Evolutionary conservation across 2,888 invertebrate genomes (phyloP).

Genomic region (Ennomos erosarius): DNA sequence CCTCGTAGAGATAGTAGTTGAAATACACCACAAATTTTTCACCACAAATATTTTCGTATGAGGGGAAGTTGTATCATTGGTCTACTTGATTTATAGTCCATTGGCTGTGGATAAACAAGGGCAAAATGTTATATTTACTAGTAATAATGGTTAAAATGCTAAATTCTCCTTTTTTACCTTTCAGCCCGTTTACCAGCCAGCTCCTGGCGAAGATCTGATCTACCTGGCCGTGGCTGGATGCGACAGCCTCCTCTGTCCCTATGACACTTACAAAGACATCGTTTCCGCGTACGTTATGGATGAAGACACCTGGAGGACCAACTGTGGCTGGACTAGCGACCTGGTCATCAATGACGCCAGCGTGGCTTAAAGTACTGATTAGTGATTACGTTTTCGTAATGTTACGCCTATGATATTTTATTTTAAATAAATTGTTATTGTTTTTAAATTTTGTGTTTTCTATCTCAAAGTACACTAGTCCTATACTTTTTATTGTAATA

Average conservation of each 20-base stretch:
- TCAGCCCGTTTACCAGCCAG: slow-evolving; percentile 54
- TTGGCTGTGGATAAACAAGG: no score
- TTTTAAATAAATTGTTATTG: neutral
- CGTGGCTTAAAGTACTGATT: slow-evolving; percentile 29
- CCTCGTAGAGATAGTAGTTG: no score
- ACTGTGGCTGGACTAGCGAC: slow-evolving; percentile 48
- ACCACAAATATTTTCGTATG: no score
- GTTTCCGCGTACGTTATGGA: slow-evolving; percentile 44
- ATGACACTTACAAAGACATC: slow-evolving; percentile 46
- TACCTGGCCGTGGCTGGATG: slow-evolving; percentile 52
- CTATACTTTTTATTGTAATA: no score
- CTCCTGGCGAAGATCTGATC: slow-evolving; percentile 39
- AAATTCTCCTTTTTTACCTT: neutral
- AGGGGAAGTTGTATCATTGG: no score
- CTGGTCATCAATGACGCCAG: slow-evolving; percentile 44
- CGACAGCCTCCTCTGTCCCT: slow-evolving; percentile 43
- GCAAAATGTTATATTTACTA: no score
- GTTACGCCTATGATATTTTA: neutral
- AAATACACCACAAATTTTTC: no score
- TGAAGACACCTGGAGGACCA: slow-evolving; percentile 47
- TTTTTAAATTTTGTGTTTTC: no score
- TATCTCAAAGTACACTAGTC: no score
- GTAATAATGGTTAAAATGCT: no score
- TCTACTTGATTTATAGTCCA: no score
- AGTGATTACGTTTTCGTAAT: neutral